Evolutionary conservation across 2,888 invertebrate species (phyloP), one percentile per base, ranked within the genome.

Genomic region (Lamproptera curius): DNA sequence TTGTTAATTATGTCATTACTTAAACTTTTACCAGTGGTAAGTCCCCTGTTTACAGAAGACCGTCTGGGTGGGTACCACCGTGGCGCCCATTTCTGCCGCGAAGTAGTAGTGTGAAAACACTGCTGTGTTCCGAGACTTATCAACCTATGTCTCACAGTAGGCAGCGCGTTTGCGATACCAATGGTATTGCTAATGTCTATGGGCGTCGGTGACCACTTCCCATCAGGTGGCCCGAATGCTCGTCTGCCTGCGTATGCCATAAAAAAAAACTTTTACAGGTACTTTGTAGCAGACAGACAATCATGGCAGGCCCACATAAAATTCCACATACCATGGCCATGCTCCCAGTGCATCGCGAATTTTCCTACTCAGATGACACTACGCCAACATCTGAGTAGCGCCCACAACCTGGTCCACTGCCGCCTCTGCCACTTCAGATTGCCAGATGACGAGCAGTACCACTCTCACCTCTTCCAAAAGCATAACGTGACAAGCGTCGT

Each of bases 291-390:
- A 28, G 78, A 83, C 31, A 70, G 82, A 62, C 73, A 79, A 50
- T 52, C 74, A 1, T 88, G 87, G 87, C 54, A 50, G 17, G 61
- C 59, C 1, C 88, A 88, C 54, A 43, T 67, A n/a, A 68, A 73
- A 40, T 86, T 79, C 52, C 88, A 88, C 46, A 65, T 65, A 10
- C 88, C 88, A 0, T 81, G 87, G 85, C 75, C 79, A 0, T 88
- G 88, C 53, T 87, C 88, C 0, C 88, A 88, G 53, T 88, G 88
- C 55, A 57, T 70, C 5, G 67, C 76, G 37, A 76, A 68, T 36
- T 88, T 82, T 50, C 57, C 65, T 8, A 66, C 69, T 1, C 82
- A 87, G 51, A n/a, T 33, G 1, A 62, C 66, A 2, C 56, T 84
- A 41, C 68, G 85, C 0, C 54, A 63, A 5, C 88, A 88, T 47